These are phyloP conservation scores for Dasysyrphus albostriatus DNA, from an alignment of 2,888 invertebrate genomes.

Conservation along the genomic window DNA sequence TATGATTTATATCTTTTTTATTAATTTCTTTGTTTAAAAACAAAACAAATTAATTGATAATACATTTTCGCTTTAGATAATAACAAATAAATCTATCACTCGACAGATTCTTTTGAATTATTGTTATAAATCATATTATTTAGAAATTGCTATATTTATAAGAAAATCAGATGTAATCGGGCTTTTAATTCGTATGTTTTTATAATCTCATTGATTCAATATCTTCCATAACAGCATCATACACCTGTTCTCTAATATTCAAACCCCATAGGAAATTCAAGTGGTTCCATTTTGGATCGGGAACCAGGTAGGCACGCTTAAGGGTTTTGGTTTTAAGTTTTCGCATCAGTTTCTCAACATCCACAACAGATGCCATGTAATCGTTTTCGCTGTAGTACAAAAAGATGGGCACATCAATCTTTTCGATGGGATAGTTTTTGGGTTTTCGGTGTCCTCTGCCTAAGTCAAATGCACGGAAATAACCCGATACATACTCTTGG, in stretches of 20 bases:
- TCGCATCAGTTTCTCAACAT: conserved; percentile 77
- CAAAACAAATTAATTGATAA: too few relatives aligned
- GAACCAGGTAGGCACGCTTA: conserved; percentile 76
- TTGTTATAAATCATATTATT: not conserved
- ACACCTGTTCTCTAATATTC: conserved; percentile 79
- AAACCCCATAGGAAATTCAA: conserved; percentile 77
- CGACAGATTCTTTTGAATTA: not conserved
- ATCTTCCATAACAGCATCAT: conserved; percentile 78
- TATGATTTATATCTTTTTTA: too few relatives aligned
- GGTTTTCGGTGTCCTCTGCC: conserved; percentile 77
- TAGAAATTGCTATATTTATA: not conserved
- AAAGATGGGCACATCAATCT: conserved; percentile 78
- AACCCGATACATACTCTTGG: conserved; percentile 78
- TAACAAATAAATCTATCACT: too few relatives aligned
- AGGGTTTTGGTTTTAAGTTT: conserved; percentile 77
- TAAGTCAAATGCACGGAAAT: conserved; percentile 79
- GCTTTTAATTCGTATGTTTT: not conserved
- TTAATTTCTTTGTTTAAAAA: too few relatives aligned
- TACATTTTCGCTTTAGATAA: too few relatives aligned
- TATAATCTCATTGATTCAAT: conserved; percentile 51
- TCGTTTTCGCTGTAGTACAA: conserved; percentile 79
- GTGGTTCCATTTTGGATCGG: conserved; percentile 78
- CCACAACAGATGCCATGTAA: conserved; percentile 77
- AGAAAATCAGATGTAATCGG: not conserved
- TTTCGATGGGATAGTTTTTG: conserved; percentile 77